A percentile compares a stretch with the other conserved stretches of the same genome.
Conservation (phyloP, 37 sponge, comb jelly and placozoan genomes). For the Chondrilla cf. caribensis region DNA sequence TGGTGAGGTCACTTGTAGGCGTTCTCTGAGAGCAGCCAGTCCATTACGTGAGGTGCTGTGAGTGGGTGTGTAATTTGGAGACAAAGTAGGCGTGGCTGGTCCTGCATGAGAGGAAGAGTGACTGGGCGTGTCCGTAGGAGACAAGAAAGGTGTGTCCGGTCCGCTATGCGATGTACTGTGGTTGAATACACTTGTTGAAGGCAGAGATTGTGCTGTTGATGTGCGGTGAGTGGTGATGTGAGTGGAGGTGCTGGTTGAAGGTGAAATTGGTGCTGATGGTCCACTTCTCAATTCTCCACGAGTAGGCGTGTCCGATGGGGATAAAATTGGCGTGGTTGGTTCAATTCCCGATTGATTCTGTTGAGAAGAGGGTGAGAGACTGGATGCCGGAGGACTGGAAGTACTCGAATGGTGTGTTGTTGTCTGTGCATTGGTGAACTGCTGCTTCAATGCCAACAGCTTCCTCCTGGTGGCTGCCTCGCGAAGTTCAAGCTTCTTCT, state of each 20-base stretch:
- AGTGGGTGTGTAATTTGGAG: background rate
- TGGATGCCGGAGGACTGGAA: background rate
- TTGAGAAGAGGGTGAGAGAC: background rate
- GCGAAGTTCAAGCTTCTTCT: slow-evolving; percentile 76
- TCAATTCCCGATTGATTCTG: too few species aligned
- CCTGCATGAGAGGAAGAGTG: background rate
- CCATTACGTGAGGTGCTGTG: background rate
- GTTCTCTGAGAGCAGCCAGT: background rate
- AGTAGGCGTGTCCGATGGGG: background rate
- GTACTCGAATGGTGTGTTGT: too few species aligned
- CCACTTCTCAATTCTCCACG: background rate
- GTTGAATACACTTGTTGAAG: background rate
- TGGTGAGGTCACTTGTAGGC: too few species aligned
- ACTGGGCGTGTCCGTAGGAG: background rate
- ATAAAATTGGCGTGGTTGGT: background rate
- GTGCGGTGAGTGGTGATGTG: background rate
- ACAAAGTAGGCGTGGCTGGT: background rate
- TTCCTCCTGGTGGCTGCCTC: slow-evolving; percentile 79
- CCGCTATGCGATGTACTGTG: background rate
- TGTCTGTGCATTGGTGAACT: too few species aligned
- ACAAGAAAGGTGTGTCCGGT: background rate
- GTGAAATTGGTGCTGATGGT: background rate
- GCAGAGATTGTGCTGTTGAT: background rate
- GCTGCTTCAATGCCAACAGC: slow-evolving; percentile 68
- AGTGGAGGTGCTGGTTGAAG: background rate